A percentile compares a stretch with the other conserved stretches of the same genome.
phyloP scores from a whole-genome alignment of 2,888 invertebrate species.

The Sminthurinus aureus region DNA sequence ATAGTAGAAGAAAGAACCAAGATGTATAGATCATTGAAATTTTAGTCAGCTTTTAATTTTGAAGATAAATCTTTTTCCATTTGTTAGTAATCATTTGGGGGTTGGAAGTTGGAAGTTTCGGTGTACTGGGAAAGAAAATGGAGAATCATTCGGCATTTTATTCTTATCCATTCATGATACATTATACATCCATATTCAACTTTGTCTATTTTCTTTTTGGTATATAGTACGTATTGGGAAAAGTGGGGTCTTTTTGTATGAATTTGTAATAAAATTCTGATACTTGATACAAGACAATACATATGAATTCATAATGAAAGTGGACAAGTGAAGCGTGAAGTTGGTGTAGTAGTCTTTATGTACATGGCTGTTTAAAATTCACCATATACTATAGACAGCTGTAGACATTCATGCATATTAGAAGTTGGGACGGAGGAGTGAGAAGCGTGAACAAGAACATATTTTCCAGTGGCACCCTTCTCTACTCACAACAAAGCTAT shows the following conservation, averaged over 20 bases:
- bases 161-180: background rate
- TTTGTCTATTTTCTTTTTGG: background rate
- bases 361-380: too few relatives aligned
- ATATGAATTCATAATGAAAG: slow-evolving; percentile 21
- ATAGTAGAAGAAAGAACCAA: background rate
- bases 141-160: background rate
- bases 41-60: slow-evolving; percentile 23
- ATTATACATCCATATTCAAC: background rate
- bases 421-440: background rate
- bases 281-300: background rate
- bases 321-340: slow-evolving; percentile 38
- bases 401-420: too few relatives aligned
- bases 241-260: background rate
- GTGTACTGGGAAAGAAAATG: background rate
- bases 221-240: background rate
- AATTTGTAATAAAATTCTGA: background rate
- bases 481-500: slow-evolving; percentile 37
- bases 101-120: background rate
- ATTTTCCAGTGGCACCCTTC: slow-evolving; percentile 20
- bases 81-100: background rate
- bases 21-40: background rate
- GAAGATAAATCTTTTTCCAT: slow-evolving; percentile 9
- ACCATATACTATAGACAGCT: too few relatives aligned
- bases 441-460: slow-evolving; percentile 7
- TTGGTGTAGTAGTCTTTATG: background rate